Percentiles rank a stretch among this genome's conserved stretches.
These are phyloP conservation scores for Acipenser ruthenus DNA, from an alignment of 2,797 vertebrate genomes.

Conservation along the genomic window DNA sequence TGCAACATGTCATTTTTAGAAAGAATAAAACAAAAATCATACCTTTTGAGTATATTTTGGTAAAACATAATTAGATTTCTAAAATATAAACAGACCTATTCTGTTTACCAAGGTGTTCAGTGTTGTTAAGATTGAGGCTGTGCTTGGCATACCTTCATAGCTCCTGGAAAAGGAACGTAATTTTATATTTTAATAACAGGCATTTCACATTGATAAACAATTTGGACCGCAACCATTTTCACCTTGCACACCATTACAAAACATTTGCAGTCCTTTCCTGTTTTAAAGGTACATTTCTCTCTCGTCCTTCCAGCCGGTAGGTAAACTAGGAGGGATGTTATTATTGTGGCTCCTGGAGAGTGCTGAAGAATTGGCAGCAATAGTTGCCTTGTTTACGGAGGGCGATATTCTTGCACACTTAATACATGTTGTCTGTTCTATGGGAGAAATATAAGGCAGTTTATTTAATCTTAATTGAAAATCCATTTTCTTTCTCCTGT, in stretches of 20 bases:
- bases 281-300: not conserved
- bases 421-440: conserved; percentile 56
- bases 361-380: conserved; percentile 42
- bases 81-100: not conserved
- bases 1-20: too few species aligned
- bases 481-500: conserved; percentile 43
- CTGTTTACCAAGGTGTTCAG: not conserved
- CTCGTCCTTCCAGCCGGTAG: not conserved
- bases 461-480: conserved; percentile 58
- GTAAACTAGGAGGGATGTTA: not conserved
- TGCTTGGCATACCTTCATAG: not conserved
- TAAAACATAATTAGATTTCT: too few species aligned
- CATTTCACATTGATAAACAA: not conserved
- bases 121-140: not conserved
- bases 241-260: not conserved
- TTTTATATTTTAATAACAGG: not conserved
- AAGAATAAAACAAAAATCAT: too few species aligned
- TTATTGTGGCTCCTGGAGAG: conserved; percentile 34
- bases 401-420: conserved; percentile 45
- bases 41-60: too few species aligned
- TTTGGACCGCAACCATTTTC: not conserved
- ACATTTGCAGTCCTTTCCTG: not conserved
- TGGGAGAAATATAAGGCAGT: conserved; percentile 46
- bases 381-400: conserved; percentile 40
- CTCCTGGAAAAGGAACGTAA: conserved; percentile 17